Percentiles rank a stretch among this genome's conserved stretches.
phyloP scores from a whole-genome alignment of 2,888 invertebrate species.

The Ctena decussata region DNA sequence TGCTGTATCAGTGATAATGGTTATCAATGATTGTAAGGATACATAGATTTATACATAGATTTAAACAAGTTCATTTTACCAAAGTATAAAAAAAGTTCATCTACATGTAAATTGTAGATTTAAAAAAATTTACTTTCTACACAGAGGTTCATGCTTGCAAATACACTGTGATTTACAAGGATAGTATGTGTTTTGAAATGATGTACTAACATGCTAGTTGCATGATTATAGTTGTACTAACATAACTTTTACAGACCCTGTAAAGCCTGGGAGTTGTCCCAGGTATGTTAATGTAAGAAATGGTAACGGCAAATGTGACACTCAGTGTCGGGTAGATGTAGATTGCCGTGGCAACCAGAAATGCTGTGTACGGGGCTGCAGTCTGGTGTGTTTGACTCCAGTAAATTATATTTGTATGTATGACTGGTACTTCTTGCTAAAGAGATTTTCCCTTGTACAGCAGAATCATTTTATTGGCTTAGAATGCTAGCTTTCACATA shows the following conservation, averaged over 20 bases:
- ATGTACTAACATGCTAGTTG: too few relatives aligned
- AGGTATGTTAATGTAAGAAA: neutral
- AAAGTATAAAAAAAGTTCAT: too few relatives aligned
- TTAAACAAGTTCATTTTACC: too few relatives aligned
- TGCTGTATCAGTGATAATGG: too few relatives aligned
- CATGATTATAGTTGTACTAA: neutral
- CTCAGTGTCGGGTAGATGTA: constrained; percentile 50
- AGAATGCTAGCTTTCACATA: neutral
- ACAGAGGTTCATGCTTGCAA: too few relatives aligned
- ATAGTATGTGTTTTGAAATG: too few relatives aligned
- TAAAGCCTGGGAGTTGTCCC: constrained; percentile 24
- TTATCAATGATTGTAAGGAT: too few relatives aligned
- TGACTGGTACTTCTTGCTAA: neutral
- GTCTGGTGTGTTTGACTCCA: constrained; percentile 50
- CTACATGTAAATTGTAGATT: too few relatives aligned
- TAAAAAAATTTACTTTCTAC: too few relatives aligned
- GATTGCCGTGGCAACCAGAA: constrained; percentile 55
- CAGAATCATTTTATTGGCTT: neutral
- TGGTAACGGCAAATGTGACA: constrained; percentile 25
- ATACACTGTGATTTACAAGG: too few relatives aligned
- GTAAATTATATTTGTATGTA: constrained; percentile 12
- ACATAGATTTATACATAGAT: too few relatives aligned
- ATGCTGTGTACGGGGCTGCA: constrained; percentile 60
- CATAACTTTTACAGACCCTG: constrained; percentile 14
- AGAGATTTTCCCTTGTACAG: neutral